Evolutionary conservation across 2,888 invertebrate species (phyloP).

Genomic region (Melolontha melolontha): DNA sequence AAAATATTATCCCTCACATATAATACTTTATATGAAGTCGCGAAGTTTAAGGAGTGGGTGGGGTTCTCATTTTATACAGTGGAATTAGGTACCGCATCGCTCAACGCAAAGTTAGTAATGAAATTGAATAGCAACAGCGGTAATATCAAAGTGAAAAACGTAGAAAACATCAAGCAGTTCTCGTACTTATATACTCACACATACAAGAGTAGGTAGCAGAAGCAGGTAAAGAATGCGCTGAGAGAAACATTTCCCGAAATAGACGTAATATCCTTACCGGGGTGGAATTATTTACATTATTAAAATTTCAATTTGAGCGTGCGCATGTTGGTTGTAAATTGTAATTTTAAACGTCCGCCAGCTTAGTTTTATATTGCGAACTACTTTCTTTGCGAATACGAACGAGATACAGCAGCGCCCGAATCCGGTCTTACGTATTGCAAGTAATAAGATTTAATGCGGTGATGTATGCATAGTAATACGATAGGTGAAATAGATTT

Average conservation of each 20-base stretch:
- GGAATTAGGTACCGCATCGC: conserved; percentile 25
- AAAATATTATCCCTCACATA: conserved; percentile 7
- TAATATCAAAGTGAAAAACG: conserved; percentile 15
- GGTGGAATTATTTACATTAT: conserved; percentile 61
- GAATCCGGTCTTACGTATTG: conserved; percentile 8
- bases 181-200: conserved; percentile 7
- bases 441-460: conserved; percentile 40
- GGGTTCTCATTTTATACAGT: conserved; percentile 13
- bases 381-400: conserved; percentile 39
- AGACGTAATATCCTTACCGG: conserved; percentile 57
- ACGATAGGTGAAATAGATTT: conserved; percentile 32
- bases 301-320: conserved; percentile 61
- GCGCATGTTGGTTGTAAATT: conserved; percentile 49
- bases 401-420: conserved; percentile 2
- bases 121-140: conserved; percentile 23
- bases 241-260: conserved; percentile 56
- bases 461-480: conserved; percentile 39
- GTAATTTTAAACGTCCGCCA: conserved; percentile 50
- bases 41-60: background rate
- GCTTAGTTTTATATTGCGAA: conserved; percentile 46
- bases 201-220: conserved; percentile 14
- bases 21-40: background rate
- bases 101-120: conserved; percentile 17
- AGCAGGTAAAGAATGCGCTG: conserved; percentile 52
- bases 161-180: conserved; percentile 21